Conservation (phyloP, 2,113 vertebrate genomes). For the Pseudopipra pipra region DNA sequence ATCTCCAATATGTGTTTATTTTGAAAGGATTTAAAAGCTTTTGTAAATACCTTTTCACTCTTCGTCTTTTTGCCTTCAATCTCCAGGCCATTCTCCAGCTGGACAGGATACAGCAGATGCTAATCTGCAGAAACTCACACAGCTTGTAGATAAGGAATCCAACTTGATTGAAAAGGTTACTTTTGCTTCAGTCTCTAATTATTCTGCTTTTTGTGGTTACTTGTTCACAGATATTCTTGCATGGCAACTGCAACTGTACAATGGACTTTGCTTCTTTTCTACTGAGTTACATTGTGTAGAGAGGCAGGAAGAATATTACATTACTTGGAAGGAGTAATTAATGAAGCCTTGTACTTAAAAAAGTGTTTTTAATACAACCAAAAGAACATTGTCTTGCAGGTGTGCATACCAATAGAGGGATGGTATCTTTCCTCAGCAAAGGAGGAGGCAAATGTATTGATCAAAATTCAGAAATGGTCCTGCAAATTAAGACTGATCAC, state of each 20-base stretch:
- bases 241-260: neutral
- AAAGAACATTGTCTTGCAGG: neutral
- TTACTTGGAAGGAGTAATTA: neutral
- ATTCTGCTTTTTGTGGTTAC: constrained; percentile 28
- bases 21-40: neutral
- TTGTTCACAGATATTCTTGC: constrained; percentile 25
- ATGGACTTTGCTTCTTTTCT: neutral
- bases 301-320: neutral
- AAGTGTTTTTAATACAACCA: neutral
- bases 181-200: constrained; percentile 67
- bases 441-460: neutral
- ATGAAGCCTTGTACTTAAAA: neutral
- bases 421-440: neutral
- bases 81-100: constrained; percentile 81
- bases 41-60: constrained; percentile 58
- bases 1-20: neutral
- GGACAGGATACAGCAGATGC: constrained; percentile 90
- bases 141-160: constrained; percentile 99
- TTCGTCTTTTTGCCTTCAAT: constrained; percentile 68
- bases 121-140: constrained; percentile 98
- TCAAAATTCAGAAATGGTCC: neutral
- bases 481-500: neutral
- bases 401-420: neutral
- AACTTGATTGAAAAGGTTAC: constrained; percentile 99
- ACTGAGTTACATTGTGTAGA: neutral